Conservation (phyloP, 2,797 vertebrate genomes). For the Falco naumanni region DNA sequence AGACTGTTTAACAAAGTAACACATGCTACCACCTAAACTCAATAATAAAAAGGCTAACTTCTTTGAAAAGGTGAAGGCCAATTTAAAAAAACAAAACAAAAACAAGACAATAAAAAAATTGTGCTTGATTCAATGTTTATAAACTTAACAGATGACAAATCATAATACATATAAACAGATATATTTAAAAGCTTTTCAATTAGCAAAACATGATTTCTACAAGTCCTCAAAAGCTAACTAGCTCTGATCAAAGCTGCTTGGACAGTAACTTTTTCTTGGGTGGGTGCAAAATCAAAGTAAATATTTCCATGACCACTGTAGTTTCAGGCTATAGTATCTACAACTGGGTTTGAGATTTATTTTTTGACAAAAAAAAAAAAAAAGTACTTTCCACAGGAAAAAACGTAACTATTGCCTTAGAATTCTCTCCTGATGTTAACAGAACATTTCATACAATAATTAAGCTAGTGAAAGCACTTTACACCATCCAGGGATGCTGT, state of each 20-base stretch:
- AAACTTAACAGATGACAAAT: background rate
- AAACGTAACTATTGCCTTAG: background rate
- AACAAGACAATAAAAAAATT: fast-evolving
- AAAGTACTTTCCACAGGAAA: background rate
- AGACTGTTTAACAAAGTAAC: background rate
- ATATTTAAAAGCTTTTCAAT: background rate
- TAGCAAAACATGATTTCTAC: background rate
- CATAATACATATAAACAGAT: background rate
- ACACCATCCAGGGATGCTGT: background rate
- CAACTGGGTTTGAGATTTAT: background rate
- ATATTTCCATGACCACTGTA: background rate
- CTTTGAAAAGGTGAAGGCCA: background rate
- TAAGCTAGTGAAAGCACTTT: background rate
- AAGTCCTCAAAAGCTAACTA: background rate
- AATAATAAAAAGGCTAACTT: background rate
- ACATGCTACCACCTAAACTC: background rate
- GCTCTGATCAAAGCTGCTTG: background rate
- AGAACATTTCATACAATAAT: background rate
- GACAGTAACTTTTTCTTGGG: background rate
- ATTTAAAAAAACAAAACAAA: background rate
- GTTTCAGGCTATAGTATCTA: background rate
- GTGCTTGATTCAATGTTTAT: background rate
- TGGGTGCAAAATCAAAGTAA: background rate
- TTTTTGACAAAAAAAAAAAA: no score
- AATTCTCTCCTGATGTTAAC: background rate